phyloP scores from a whole-genome alignment of 2,113 vertebrate species.

The Chaetura pelagica region DNA sequence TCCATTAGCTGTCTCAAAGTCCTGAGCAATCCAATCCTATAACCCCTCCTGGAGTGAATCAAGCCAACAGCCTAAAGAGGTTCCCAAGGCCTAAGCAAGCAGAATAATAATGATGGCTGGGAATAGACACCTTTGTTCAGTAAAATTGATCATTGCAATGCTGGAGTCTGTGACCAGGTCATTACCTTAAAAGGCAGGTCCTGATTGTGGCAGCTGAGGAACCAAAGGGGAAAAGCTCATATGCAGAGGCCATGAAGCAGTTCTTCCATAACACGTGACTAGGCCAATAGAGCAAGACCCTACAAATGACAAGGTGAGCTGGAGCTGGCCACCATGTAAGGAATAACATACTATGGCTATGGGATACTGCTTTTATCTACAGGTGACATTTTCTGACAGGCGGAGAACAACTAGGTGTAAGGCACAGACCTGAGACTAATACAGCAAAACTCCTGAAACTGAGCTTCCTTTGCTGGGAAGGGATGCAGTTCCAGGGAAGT shows the following conservation, averaged over 20 bases:
- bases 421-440: not conserved
- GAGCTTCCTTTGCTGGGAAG: not conserved
- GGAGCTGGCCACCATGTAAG: not conserved
- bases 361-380: not conserved
- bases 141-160: conserved; percentile 4
- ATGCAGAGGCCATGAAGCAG: not conserved
- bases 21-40: not conserved
- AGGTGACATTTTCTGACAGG: not conserved
- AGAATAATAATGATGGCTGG: conserved; percentile 13
- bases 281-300: not conserved
- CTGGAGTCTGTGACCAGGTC: conserved; percentile 39
- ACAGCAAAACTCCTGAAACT: not conserved
- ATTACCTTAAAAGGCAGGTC: conserved; percentile 12
- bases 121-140: conserved; percentile 58
- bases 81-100: conserved; percentile 49
- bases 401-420: not conserved
- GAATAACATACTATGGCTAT: not conserved
- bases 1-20: conserved; percentile 27
- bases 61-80: conserved; percentile 27
- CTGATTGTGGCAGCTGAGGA: not conserved
- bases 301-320: not conserved
- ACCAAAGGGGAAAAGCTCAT: not conserved
- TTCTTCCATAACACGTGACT: not conserved
- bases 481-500: not conserved
- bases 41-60: not conserved